A percentile compares a stretch with the other conserved stretches of the same genome.
Evolutionary conservation across 2,113 vertebrate genomes (phyloP).

Genomic region (Polypterus bichir): DNA sequence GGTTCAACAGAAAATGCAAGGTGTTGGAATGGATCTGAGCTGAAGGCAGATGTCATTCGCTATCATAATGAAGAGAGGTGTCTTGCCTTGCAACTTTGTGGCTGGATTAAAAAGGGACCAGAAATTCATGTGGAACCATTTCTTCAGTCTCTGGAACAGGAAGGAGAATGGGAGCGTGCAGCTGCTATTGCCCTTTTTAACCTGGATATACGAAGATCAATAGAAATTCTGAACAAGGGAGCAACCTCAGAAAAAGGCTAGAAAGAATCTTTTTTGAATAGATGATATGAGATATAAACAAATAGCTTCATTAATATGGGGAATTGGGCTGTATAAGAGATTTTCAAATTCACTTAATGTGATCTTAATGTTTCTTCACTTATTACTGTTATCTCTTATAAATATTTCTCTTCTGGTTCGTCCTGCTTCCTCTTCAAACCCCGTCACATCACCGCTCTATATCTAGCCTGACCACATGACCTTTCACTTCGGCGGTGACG

Average conservation of each 20-base stretch:
- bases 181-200: constrained; percentile 94
- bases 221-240: constrained; percentile 91
- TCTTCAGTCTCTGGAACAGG: constrained; percentile 77
- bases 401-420: too few relatives aligned
- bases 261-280: neutral
- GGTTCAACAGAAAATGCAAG: constrained; percentile 74
- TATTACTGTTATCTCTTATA: too few relatives aligned
- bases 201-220: constrained; percentile 84
- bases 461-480: too few relatives aligned
- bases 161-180: constrained; percentile 86
- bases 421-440: too few relatives aligned
- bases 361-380: too few relatives aligned
- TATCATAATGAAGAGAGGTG: constrained; percentile 83
- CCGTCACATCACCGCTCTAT: too few relatives aligned
- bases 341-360: too few relatives aligned
- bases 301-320: too few relatives aligned
- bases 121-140: constrained; percentile 81
- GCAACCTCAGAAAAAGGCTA: constrained; percentile 80
- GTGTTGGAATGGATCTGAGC: constrained; percentile 79
- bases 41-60: constrained; percentile 67
- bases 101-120: constrained; percentile 80
- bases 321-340: too few relatives aligned
- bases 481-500: too few relatives aligned
- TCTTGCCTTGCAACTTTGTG: constrained; percentile 84
- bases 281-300: constrained; percentile 1